Evolutionary conservation across 2,113 vertebrate species (phyloP), one percentile per base, ranked within the genome.

Genomic region (Epinephelus moara): DNA sequence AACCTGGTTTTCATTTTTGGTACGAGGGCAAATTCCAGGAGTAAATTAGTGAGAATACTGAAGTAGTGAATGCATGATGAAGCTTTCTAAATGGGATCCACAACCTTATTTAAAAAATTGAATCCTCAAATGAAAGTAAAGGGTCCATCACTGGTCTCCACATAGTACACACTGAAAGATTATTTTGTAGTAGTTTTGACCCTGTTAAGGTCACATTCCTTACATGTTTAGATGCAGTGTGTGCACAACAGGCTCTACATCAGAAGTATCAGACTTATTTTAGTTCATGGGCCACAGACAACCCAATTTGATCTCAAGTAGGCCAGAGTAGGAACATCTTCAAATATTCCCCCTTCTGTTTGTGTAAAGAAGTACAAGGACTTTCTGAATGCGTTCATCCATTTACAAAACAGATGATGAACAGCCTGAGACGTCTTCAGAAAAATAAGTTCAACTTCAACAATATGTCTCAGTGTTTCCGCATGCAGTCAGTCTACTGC

Each of bases 171-270:
- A 13, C 18, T 37, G 14, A 11, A 62, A 21, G 15, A 11, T 17
- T 23, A 72, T 57, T 70, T 76, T 47, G 8, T 50, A 17, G 25
- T 53, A 14, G 45, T 69, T 68, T 57, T 70, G 63, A 74, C 50
- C 23, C 45, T 23, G 21, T 61, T 21, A 17, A n/a, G 6, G 42
- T 19, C n/a, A 30, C 37, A 21, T 47, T 68, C 0, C 33, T 37
- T 37, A 37, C 33, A 37, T 6, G 33, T 37, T 37, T 37, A 55
- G 63, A 23, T n/a, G 52, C 33, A 37, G 33, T 37, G 52, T 27
- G 3, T 75, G 25, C 12, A 55, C 2, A 70, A 64, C 27, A 72
- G 23, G 2, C 11, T 45, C 42, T 45, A 12, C 42, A 45, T 45
- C 40, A 42, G 40, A 1, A 10, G 40, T 42, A 2, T 42, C 9